Base-by-base conservation (phyloP, 1,140 invertebrate genomes). In the Aphaenogaster floridana region DNA sequence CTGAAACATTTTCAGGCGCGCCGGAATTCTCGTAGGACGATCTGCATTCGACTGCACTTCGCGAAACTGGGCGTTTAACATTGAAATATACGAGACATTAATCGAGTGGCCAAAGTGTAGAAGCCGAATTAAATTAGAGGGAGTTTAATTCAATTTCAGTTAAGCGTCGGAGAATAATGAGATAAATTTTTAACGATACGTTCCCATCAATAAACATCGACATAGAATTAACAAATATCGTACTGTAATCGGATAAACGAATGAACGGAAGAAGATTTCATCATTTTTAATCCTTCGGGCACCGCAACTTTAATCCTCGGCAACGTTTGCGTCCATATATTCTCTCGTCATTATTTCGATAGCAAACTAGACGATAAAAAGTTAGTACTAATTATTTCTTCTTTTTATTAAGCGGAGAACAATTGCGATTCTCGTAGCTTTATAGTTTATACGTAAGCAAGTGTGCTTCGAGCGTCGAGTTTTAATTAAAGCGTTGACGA, bases 401-500 rank as follows among this genome's bases (percentile, higher is more conserved):
- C 36, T 34, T 83, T 72, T 36, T 45, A 3, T 50, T 48, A 48
- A 81, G 17, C 7, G 15, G 17, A 48, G 17, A 28, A 59, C 50
- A 74, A 48, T 61, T 39, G 34, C 28, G 28, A 48, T 15, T 39
- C 9, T 9, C n/a, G 39, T 39, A 48, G 39, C 28, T 45, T 76
- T 5, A 8, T 59, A 28, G 17, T 45, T 76, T 5, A 8, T 59
- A 28, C 50, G 80, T 36, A 74, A 68, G n/a, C 52, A 68, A 80
- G 34, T 21, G 6, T n/a, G 15, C 4, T 50, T 50, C 17, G 42
- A 74, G 54, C 54, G 69, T 84, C 13, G 42, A 71, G 45, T 76
- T 84, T 84, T 84, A 84, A 84, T 84, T 63, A 84, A 84, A 77
- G 72, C 34, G 42, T 74, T 45, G 54, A 83, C 80, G 54, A 63